Evolutionary conservation across 2,888 invertebrate genomes (phyloP), one percentile per base, ranked within the genome.

Genomic region (Schrankia costaestrigalis): DNA sequence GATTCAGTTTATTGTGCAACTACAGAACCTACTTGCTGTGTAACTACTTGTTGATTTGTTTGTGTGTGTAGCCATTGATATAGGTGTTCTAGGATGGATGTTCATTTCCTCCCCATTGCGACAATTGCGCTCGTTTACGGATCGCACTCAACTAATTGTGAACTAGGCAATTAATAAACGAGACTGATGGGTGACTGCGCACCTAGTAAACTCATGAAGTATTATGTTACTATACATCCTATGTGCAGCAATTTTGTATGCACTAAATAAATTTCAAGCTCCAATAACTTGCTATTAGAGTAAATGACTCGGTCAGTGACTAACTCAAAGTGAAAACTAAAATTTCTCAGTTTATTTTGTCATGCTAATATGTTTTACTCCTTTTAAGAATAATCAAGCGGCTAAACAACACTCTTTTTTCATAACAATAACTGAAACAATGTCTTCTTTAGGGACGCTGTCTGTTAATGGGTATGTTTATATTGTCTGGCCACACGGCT

Each of bases 111-210:
- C 74, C 72, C 75, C 66, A 81, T 83, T 82, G 78, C 71, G 77
- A 69, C 84, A 86, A 86, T 87, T 86, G 82, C 61, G 80, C 78
- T 83, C 71, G 73, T 86, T 84, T 78, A 71, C 55, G 68, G 64
- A 70, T 69, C 63, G 63, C 74, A 78, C 75, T 74, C 71, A 57
- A 62, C 75, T 86, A 85, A 86, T 86, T 85, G 80, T 75, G 58
- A 66, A 63, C 70, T 62, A 69, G 63, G 63, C 71, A 83, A 86
- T 86, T 86, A 84, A 71, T 53, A 46, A 47, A 57, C 63, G 57
- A 50, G 62, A 57, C 60, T 65, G 70, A 72, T 69, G 62, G 63
- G 63, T 63, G 60, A 65, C 41, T 62, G 66, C 58, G 65, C 67
- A 74, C 72, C 71, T 72, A 65, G 49, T 59, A 46, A 45, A 53